Conservation (phyloP, 2,797 vertebrate genomes). For the Menidia menidia region DNA sequence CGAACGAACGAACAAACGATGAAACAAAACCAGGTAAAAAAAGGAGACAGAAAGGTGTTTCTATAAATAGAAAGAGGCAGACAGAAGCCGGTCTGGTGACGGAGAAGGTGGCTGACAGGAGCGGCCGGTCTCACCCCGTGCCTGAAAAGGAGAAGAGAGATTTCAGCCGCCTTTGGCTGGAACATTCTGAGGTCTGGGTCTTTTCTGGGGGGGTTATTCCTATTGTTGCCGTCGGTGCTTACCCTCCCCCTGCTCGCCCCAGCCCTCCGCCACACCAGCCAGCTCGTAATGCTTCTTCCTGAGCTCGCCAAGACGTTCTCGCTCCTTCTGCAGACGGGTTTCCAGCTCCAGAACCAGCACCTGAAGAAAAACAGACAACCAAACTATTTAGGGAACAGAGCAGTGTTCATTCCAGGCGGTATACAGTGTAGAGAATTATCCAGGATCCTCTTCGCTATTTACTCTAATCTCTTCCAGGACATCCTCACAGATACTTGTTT, state of each 20-base stretch:
- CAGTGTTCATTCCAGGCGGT: too few relatives aligned
- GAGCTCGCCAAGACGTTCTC: slow-evolving; percentile 93
- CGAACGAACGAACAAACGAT: slow-evolving; percentile 48
- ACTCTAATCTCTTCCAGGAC: neutral
- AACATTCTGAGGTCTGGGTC: neutral
- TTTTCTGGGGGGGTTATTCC: neutral
- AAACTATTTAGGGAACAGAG: too few relatives aligned
- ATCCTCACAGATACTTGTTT: neutral
- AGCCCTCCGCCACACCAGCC: slow-evolving; percentile 94
- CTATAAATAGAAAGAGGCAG: slow-evolving; percentile 72
- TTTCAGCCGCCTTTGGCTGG: neutral
- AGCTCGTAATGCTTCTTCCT: slow-evolving; percentile 98
- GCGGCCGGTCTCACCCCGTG: slow-evolving; percentile 73
- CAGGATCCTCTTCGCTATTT: too few relatives aligned
- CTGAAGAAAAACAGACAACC: slow-evolving; percentile 68
- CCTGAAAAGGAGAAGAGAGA: slow-evolving; percentile 53
- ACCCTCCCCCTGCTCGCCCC: slow-evolving; percentile 87
- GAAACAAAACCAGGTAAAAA: slow-evolving; percentile 3
- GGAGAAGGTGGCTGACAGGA: slow-evolving; percentile 8
- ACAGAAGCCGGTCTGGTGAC: slow-evolving; percentile 54
- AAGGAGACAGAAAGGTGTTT: slow-evolving; percentile 48
- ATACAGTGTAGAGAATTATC: too few relatives aligned
- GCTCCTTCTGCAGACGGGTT: slow-evolving; percentile 93
- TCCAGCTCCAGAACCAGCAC: slow-evolving; percentile 96
- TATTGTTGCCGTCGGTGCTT: neutral